Percentiles rank a stretch among this genome's conserved stretches.
These are phyloP conservation scores for Hypena proboscidalis DNA, from an alignment of 2,888 invertebrate species.

Conservation along the genomic window DNA sequence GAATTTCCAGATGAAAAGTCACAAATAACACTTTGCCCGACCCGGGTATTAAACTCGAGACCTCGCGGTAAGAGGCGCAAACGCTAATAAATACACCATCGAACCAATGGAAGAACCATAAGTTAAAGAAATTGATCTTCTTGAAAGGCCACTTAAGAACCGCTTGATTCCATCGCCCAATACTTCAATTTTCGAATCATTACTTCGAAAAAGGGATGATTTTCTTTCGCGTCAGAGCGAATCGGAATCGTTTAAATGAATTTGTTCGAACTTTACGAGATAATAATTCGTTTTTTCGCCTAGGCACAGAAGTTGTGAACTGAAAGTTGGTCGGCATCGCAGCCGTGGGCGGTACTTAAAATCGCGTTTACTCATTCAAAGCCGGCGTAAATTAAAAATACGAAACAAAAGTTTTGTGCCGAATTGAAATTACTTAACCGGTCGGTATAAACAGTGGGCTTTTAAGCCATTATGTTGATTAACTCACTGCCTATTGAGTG, in stretches of 20 bases:
- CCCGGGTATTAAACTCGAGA: too few relatives aligned
- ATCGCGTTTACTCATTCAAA: slow-evolving; percentile 30
- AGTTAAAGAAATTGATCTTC: not conserved
- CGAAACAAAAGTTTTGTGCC: slow-evolving; percentile 26
- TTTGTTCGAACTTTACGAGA: slow-evolving; percentile 9
- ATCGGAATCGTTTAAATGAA: slow-evolving; percentile 11
- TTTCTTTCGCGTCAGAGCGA: slow-evolving; percentile 1
- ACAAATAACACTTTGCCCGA: too few relatives aligned
- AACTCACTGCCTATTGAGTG: slow-evolving; percentile 12
- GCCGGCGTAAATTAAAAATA: slow-evolving; percentile 31
- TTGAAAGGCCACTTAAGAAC: not conserved
- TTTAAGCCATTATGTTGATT: slow-evolving; percentile 19
- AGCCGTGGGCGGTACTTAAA: slow-evolving; percentile 29
- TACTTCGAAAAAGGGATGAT: not conserved
- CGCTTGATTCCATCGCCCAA: not conserved
- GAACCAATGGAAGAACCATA: too few relatives aligned
- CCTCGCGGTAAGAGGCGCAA: too few relatives aligned
- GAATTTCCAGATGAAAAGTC: too few relatives aligned
- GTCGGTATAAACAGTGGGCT: slow-evolving; percentile 13
- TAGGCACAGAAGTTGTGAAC: slow-evolving; percentile 25
- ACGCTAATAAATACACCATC: too few relatives aligned
- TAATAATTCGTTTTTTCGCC: slow-evolving; percentile 15
- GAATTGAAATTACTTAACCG: slow-evolving; percentile 22
- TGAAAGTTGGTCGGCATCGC: slow-evolving; percentile 26
- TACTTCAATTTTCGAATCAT: slow-evolving; percentile 2